Evolutionary conservation across 1,140 invertebrate species (phyloP), one percentile per base, ranked within the genome.

Genomic region (Steinernema khuongi): DNA sequence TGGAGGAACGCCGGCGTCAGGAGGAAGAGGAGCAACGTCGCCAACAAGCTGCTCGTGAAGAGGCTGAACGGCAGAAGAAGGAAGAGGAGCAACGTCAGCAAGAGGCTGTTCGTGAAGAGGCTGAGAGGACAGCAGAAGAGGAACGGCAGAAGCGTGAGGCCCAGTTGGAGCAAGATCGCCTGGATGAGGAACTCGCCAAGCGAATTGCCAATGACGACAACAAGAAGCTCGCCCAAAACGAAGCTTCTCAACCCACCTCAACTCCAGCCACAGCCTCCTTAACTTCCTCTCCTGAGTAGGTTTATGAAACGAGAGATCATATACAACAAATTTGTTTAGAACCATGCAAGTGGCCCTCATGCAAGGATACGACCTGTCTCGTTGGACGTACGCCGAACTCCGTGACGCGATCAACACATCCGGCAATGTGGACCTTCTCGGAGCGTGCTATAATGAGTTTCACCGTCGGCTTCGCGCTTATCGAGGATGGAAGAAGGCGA

Each of bases 321-420:
- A n/a, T n/a, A n/a, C n/a, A n/a, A n/a, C n/a, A n/a, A n/a, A n/a
- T n/a, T n/a, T n/a, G n/a, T n/a, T n/a, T n/a, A n/a, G n/a, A n/a
- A n/a, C n/a, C n/a, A n/a, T n/a, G n/a, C n/a, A n/a, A n/a, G n/a
- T n/a, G n/a, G n/a, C n/a, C n/a, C n/a, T n/a, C n/a, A n/a, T n/a
- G n/a, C n/a, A n/a, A n/a, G n/a, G n/a, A 84, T 92, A 92, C 87
- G 94, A 97, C 87, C 88, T 98, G 67, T 93, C 93, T 7, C 95
- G 94, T 81, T 97, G 94, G 94, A 97, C 96, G 85, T 98, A 97
- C 88, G 96, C 94, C 1, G 93, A 98, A 84, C 86, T 98, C 14
- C 89, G 95, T 76, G 94, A 97, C 87, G n/a, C 14, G n/a, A 60
- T n/a, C 50, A 14, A 7, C 30, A 33, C 18, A 68, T 79, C 30